Evolutionary conservation across 1,140 invertebrate genomes (phyloP).

Genomic region (Ectropis grisescens): DNA sequence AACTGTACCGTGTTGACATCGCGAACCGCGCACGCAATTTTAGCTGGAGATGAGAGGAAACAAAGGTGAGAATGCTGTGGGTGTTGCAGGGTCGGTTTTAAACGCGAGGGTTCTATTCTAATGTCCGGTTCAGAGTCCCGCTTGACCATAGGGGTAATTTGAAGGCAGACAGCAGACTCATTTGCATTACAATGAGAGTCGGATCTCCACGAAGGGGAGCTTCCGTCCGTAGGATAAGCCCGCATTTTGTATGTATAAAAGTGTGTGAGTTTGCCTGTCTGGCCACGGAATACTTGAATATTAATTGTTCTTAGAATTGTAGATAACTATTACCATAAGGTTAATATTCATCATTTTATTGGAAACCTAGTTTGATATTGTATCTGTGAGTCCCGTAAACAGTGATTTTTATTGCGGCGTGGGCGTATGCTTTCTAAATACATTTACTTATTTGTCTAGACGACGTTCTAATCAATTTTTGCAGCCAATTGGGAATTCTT

Average conservation of each 20-base stretch:
- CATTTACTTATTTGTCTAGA: conserved; percentile 11
- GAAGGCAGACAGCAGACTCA: conserved; percentile 60
- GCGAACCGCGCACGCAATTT: no score
- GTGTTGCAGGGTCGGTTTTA: conserved; percentile 34
- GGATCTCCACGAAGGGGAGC: conserved; percentile 36
- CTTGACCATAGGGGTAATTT: conserved; percentile 63
- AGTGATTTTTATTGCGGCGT: no score
- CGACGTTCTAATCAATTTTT: conserved; percentile 14
- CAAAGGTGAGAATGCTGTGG: neutral
- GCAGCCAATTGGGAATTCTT: conserved; percentile 3
- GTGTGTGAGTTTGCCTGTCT: conserved; percentile 27
- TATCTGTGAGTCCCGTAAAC: no score
- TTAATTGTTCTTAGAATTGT: conserved; percentile 31
- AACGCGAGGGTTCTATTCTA: conserved; percentile 57
- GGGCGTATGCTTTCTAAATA: no score
- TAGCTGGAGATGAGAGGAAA: neutral
- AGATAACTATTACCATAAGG: neutral
- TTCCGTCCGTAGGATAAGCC: conserved; percentile 49
- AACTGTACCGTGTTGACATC: conserved; percentile 7
- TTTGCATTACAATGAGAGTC: conserved; percentile 63
- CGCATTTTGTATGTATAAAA: conserved; percentile 32
- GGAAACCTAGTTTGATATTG: no score
- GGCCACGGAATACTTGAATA: conserved; percentile 29
- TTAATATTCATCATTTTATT: no score
- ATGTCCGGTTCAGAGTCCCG: conserved; percentile 43